Evolutionary conservation across 2,888 invertebrate genomes (phyloP).

Genomic region (Ornithoptera priamus): DNA sequence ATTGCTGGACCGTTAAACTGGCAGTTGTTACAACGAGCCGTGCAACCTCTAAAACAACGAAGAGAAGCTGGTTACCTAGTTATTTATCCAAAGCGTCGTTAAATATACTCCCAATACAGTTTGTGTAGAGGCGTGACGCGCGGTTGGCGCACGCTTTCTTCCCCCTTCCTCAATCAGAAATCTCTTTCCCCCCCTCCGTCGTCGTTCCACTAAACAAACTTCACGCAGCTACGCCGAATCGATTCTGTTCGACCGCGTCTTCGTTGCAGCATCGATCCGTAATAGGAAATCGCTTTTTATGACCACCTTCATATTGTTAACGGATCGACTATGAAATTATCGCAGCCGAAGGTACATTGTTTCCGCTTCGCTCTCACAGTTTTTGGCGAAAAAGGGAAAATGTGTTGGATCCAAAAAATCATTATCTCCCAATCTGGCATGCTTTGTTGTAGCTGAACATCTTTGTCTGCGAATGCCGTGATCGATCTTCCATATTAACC

Average conservation of each 20-base stretch:
- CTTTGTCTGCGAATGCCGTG: conserved; percentile 70
- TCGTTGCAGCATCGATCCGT: conserved; percentile 59
- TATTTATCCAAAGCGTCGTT: conserved; percentile 58
- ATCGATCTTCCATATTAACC: conserved; percentile 49
- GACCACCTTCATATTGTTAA: conserved; percentile 63
- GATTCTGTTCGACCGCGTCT: conserved; percentile 72
- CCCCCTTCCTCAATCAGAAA: conserved; percentile 27
- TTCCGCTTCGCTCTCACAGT: conserved; percentile 60
- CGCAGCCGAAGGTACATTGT: conserved; percentile 60
- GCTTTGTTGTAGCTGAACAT: conserved; percentile 74
- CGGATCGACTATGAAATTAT: conserved; percentile 74
- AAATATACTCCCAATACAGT: conserved; percentile 54
- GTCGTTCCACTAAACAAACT: conserved; percentile 77
- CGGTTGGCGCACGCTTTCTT: conserved; percentile 53
- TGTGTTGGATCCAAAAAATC: conserved; percentile 64
- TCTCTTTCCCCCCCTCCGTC: conserved; percentile 41
- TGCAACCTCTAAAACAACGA: conserved; percentile 41
- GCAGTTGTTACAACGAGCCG: conserved; percentile 36
- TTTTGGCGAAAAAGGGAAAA: conserved; percentile 52
- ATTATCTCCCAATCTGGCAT: conserved; percentile 66
- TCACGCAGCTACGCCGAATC: conserved; percentile 73
- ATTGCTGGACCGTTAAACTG: conserved; percentile 50
- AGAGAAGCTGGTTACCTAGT: conserved; percentile 45
- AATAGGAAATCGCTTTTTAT: conserved; percentile 72
- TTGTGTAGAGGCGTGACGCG: conserved; percentile 50